Percentiles rank a stretch among this genome's conserved stretches.
These are phyloP conservation scores for Hypsopygia costalis DNA, from an alignment of 2,888 invertebrate genomes.

Conservation along the genomic window DNA sequence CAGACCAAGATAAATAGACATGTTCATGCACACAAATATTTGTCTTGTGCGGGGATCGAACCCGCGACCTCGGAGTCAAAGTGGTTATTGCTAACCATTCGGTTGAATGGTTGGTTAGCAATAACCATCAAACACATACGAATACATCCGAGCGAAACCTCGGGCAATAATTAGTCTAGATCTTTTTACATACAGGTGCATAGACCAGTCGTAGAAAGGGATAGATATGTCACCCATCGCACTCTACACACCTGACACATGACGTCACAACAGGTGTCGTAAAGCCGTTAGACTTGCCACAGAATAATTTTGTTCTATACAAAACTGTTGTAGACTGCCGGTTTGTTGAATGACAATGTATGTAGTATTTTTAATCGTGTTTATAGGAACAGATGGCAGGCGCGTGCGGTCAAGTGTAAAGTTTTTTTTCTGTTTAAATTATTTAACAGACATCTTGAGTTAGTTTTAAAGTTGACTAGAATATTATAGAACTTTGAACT, in stretches of 20 bases:
- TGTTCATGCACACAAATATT: too few relatives aligned
- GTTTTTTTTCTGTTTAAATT: slow-evolving; percentile 14
- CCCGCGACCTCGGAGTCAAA: too few relatives aligned
- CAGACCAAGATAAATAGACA: too few relatives aligned
- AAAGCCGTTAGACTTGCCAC: slow-evolving; percentile 35
- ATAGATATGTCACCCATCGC: slow-evolving; percentile 22
- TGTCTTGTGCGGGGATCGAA: too few relatives aligned
- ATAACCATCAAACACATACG: too few relatives aligned
- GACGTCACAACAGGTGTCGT: slow-evolving; percentile 48
- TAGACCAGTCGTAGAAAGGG: slow-evolving; percentile 16
- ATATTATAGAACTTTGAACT: too few relatives aligned
- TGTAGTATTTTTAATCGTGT: neutral
- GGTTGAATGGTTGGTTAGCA: too few relatives aligned
- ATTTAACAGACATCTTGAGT: neutral
- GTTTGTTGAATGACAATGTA: neutral
- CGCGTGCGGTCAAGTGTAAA: slow-evolving; percentile 21
- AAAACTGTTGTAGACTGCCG: neutral
- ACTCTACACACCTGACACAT: slow-evolving; percentile 40
- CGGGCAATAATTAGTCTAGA: too few relatives aligned
- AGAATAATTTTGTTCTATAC: slow-evolving; percentile 21
- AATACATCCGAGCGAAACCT: too few relatives aligned
- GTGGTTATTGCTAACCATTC: too few relatives aligned
- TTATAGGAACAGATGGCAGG: slow-evolving; percentile 15
- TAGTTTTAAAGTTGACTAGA: too few relatives aligned
- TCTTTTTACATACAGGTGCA: slow-evolving; percentile 17